Evolutionary conservation across 2,888 invertebrate species (phyloP).

Genomic region (Nesidiocoris tenuis): DNA sequence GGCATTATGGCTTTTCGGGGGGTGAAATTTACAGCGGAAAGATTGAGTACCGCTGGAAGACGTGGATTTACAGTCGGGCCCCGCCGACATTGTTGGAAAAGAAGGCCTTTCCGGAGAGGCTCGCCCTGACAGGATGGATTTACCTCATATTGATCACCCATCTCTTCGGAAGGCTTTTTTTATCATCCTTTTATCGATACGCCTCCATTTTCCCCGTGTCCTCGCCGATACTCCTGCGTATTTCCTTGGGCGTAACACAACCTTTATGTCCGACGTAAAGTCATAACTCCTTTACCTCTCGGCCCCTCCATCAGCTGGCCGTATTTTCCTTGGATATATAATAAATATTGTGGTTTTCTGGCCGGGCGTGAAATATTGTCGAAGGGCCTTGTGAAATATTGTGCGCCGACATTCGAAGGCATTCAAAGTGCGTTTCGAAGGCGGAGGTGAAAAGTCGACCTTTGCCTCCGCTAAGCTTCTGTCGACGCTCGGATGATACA

Average conservation of each 20-base stretch:
- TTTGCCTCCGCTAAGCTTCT: background rate
- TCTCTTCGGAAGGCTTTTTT: background rate
- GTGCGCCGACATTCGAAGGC: background rate
- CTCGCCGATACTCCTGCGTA: background rate
- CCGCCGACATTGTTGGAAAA: background rate
- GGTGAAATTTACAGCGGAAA: background rate
- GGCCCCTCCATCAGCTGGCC: background rate
- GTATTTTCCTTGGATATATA: background rate
- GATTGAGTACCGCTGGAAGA: background rate
- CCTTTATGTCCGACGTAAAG: background rate
- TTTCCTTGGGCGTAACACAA: background rate
- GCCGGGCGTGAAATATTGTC: background rate
- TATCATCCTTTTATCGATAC: conserved; percentile 21
- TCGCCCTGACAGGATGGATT: conserved; percentile 33
- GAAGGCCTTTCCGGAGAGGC: background rate
- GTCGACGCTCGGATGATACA: background rate
- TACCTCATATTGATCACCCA: conserved; percentile 34
- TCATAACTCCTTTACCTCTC: background rate
- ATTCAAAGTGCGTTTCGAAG: background rate
- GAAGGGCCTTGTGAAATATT: background rate
- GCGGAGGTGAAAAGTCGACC: background rate
- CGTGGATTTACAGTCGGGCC: background rate
- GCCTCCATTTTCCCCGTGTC: background rate
- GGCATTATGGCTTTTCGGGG: too few relatives aligned
- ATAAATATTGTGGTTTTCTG: background rate